phyloP scores from a whole-genome alignment of 2,797 vertebrate species.

The Catharus ustulatus region DNA sequence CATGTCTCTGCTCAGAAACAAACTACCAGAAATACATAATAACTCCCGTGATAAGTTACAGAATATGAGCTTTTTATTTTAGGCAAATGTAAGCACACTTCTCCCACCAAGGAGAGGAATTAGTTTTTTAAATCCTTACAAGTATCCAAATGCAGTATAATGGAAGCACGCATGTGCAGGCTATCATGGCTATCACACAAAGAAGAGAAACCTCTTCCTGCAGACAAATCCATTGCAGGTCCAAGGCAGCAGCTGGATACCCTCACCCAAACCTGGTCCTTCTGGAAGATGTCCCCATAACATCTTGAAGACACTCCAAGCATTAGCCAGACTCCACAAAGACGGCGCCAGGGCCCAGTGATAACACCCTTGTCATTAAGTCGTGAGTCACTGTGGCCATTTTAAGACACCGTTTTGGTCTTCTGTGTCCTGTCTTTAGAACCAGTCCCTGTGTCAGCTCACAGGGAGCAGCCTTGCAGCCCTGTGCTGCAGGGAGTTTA shows the following conservation, averaged over 20 bases:
- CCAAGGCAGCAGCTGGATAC: accelerated
- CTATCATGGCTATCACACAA: not conserved
- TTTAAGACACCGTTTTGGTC: not conserved
- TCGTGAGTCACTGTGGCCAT: not conserved
- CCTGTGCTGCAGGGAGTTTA: not conserved
- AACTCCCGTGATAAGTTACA: not conserved
- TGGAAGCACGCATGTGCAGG: not conserved
- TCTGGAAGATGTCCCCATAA: not conserved
- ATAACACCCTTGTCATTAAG: not conserved
- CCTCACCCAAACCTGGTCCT: not conserved
- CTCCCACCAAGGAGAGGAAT: not conserved
- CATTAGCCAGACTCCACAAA: not conserved
- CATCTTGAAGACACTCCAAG: not conserved
- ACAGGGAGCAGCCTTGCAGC: not conserved
- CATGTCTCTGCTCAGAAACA: not conserved
- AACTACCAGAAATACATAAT: not conserved
- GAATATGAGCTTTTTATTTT: not conserved
- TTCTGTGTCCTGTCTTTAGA: not conserved
- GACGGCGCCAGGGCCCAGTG: accelerated
- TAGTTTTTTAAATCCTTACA: not conserved
- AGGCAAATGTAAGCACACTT: not conserved
- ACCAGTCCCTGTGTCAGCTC: not conserved
- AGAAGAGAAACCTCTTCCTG: not conserved
- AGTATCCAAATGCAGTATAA: not conserved
- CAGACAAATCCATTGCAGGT: not conserved